A percentile compares a stretch with the other conserved stretches of the same genome.
Conservation (phyloP, 2,888 invertebrate species). For the Athalia rosae region DNA sequence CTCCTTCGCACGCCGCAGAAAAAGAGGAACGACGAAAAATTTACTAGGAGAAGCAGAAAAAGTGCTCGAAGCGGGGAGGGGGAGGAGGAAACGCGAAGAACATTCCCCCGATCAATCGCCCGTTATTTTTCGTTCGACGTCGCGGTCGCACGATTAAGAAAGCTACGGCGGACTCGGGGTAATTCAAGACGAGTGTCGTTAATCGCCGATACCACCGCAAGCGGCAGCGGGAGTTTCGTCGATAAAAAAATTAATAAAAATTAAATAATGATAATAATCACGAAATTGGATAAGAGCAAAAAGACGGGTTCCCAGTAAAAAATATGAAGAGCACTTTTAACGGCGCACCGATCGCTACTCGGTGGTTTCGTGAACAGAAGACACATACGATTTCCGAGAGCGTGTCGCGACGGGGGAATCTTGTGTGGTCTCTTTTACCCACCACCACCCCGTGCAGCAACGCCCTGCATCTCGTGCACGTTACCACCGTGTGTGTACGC, state of each 20-base stretch:
- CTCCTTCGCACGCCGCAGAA: too few species aligned
- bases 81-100: not conserved
- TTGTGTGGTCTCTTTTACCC: conserved; percentile 28
- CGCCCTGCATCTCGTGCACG: too few species aligned
- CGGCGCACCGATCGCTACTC: conserved; percentile 10
- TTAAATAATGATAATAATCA: too few species aligned
- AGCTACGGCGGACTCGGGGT: not conserved
- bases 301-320: not conserved
- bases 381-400: not conserved
- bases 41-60: too few species aligned
- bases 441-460: too few species aligned
- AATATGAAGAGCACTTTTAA: conserved; percentile 11
- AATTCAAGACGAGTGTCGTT: conserved; percentile 16
- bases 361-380: not conserved
- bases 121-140: not conserved
- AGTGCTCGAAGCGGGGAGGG: too few species aligned
- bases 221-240: conserved; percentile 2
- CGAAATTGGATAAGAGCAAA: too few species aligned
- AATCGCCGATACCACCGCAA: conserved; percentile 6
- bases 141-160: conserved; percentile 20
- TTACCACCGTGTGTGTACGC: too few species aligned
- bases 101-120: conserved; percentile 9
- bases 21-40: too few species aligned
- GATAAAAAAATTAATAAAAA: too few species aligned
- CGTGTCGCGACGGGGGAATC: not conserved